Evolutionary conservation across 2,113 vertebrate genomes (phyloP).

Genomic region (Anarrhichthys ocellatus): DNA sequence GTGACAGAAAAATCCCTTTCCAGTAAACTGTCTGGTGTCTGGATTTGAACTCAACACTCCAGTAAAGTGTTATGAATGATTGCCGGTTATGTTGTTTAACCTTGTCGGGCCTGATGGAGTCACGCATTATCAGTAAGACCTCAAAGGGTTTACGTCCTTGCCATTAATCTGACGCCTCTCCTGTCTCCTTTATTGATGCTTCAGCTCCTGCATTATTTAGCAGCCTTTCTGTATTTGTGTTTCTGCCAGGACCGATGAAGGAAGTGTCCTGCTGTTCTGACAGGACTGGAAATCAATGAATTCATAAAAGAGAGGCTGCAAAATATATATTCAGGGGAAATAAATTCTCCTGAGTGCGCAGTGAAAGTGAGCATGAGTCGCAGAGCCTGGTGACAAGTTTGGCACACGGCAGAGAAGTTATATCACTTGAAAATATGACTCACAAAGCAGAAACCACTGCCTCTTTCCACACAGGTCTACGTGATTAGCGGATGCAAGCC

Average conservation of each 20-base stretch:
- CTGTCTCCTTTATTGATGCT: constrained; percentile 71
- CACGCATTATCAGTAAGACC: constrained; percentile 44
- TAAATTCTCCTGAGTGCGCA: constrained; percentile 61
- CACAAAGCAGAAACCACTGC: constrained; percentile 15
- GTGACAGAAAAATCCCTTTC: constrained; percentile 10
- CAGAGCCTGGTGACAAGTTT: constrained; percentile 46
- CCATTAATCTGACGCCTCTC: constrained; percentile 72
- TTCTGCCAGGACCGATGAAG: constrained; percentile 68
- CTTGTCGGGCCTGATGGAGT: constrained; percentile 59
- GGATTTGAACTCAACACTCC: constrained; percentile 16
- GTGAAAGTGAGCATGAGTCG: constrained; percentile 56
- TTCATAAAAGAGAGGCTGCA: constrained; percentile 63
- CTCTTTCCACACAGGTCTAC: constrained; percentile 13
- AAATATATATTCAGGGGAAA: constrained; percentile 60
- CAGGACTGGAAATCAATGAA: constrained; percentile 75
- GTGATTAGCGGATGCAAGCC: constrained; percentile 61
- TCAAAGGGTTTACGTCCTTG: constrained; percentile 66
- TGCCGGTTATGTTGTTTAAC: constrained; percentile 54
- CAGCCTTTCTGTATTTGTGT: constrained; percentile 71
- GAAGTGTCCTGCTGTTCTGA: constrained; percentile 63
- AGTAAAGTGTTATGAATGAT: constrained; percentile 47
- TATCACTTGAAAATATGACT: constrained; percentile 44
- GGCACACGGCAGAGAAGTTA: constrained; percentile 41
- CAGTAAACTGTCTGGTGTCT: constrained; percentile 14
- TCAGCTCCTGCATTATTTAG: constrained; percentile 79